A percentile compares a stretch with the other conserved stretches of the same genome.
Evolutionary conservation across 2,113 vertebrate genomes (phyloP).

Genomic region (Sakesphorus luctuosus): DNA sequence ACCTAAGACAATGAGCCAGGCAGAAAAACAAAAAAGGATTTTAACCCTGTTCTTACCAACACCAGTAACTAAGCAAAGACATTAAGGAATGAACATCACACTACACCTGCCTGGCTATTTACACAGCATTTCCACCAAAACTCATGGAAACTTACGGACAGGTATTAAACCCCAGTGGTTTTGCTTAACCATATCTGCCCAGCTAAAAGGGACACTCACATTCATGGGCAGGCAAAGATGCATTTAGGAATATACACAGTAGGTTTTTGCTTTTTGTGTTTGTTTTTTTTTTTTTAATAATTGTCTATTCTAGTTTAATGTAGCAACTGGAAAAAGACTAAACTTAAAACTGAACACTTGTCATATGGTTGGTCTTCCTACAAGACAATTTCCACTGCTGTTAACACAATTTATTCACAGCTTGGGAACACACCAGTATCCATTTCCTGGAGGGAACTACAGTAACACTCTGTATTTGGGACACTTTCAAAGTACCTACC

Average conservation of each 20-base stretch:
- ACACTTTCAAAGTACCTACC: background rate
- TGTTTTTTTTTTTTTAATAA: background rate
- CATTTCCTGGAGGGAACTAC: background rate
- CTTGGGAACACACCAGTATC: fast-evolving
- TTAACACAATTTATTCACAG: background rate
- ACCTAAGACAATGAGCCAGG: too few relatives aligned
- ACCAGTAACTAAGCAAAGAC: background rate
- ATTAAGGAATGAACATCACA: background rate
- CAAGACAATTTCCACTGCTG: background rate
- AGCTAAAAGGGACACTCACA: background rate
- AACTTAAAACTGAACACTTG: background rate
- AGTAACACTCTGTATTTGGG: background rate
- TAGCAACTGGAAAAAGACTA: background rate
- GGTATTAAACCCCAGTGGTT: background rate
- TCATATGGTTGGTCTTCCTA: background rate
- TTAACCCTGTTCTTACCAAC: background rate
- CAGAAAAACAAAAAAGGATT: background rate
- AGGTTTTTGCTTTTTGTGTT: too few relatives aligned
- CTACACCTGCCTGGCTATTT: background rate
- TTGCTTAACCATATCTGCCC: background rate
- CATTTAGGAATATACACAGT: background rate
- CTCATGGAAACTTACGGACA: background rate
- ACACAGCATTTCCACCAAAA: background rate
- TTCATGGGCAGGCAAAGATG: background rate
- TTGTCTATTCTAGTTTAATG: background rate